Conservation (phyloP, 2,888 invertebrate species). For the Gortyna flavago region DNA sequence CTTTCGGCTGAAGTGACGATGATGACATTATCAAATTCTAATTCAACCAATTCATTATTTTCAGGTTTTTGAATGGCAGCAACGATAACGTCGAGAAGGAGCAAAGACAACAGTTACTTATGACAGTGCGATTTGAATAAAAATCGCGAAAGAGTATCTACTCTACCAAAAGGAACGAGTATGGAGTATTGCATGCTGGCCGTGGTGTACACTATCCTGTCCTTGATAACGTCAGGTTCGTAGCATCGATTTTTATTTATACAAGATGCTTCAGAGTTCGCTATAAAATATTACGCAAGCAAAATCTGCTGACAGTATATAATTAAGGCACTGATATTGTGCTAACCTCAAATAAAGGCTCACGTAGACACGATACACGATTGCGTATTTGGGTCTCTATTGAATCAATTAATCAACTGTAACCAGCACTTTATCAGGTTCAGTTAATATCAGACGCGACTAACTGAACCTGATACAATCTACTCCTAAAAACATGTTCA, state of each 20-base stretch:
- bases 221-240: constrained; percentile 82
- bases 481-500: constrained; percentile 1
- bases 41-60: constrained; percentile 33
- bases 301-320: constrained; percentile 10
- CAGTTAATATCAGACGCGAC: not conserved
- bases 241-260: constrained; percentile 52
- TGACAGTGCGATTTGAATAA: constrained; percentile 26
- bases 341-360: constrained; percentile 7
- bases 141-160: constrained; percentile 11
- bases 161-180: constrained; percentile 32
- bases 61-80: constrained; percentile 56
- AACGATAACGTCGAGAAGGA: constrained; percentile 12
- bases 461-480: not conserved
- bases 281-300: constrained; percentile 15
- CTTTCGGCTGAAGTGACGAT: not conserved
- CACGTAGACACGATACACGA: constrained; percentile 10
- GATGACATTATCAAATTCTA: not conserved
- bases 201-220: constrained; percentile 74
- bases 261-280: not conserved
- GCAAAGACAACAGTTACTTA: constrained; percentile 13
- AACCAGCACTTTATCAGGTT: constrained; percentile 9
- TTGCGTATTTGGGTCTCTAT: constrained; percentile 17
- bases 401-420: constrained; percentile 8
- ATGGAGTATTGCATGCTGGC: constrained; percentile 78
- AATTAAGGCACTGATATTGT: constrained; percentile 19